A percentile compares a stretch with the other conserved stretches of the same genome.
These are phyloP conservation scores for Drosophila mayaguana DNA, from an alignment of 2,888 invertebrate species.

Conservation along the genomic window DNA sequence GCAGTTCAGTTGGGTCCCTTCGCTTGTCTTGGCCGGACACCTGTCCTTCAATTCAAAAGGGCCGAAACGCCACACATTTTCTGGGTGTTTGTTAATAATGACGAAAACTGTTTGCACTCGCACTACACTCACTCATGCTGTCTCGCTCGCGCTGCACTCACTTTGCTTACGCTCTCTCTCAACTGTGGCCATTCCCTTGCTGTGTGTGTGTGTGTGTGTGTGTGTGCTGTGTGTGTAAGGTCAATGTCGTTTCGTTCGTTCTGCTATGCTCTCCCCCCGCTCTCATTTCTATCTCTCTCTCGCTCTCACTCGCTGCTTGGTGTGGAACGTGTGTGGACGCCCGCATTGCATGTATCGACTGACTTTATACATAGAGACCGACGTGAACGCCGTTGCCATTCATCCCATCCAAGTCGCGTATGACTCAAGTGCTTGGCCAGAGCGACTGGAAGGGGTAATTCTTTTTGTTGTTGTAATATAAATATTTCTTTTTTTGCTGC, in stretches of 20 bases:
- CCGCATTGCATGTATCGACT: slow-evolving; percentile 68
- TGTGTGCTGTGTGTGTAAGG: slow-evolving; percentile 75
- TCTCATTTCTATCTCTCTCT: background rate
- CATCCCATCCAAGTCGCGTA: slow-evolving; percentile 65
- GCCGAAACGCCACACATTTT: slow-evolving; percentile 52
- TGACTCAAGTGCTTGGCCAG: slow-evolving; percentile 67
- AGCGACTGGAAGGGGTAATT: background rate
- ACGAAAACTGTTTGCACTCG: slow-evolving; percentile 57
- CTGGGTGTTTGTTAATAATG: slow-evolving; percentile 62
- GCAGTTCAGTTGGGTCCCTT: background rate
- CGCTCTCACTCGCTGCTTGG: background rate
- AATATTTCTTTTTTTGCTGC: slow-evolving; percentile 8
- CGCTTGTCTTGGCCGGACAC: slow-evolving; percentile 32
- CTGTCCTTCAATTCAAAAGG: slow-evolving; percentile 48
- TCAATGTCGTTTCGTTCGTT: slow-evolving; percentile 82
- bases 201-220: slow-evolving; percentile 34
- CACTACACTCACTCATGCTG: slow-evolving; percentile 31
- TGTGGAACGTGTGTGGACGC: slow-evolving; percentile 22
- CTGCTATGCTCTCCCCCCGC: slow-evolving; percentile 14
- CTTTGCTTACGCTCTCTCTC: slow-evolving; percentile 42
- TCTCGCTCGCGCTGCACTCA: slow-evolving; percentile 21
- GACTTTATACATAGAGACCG: slow-evolving; percentile 55
- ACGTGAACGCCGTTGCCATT: slow-evolving; percentile 58
- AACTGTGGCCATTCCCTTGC: slow-evolving; percentile 15
- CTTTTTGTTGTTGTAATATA: slow-evolving; percentile 18